A percentile compares a stretch with the other conserved stretches of the same genome.
phyloP scores from a whole-genome alignment of 2,113 vertebrate genomes.

The Fukomys damarensis region DNA sequence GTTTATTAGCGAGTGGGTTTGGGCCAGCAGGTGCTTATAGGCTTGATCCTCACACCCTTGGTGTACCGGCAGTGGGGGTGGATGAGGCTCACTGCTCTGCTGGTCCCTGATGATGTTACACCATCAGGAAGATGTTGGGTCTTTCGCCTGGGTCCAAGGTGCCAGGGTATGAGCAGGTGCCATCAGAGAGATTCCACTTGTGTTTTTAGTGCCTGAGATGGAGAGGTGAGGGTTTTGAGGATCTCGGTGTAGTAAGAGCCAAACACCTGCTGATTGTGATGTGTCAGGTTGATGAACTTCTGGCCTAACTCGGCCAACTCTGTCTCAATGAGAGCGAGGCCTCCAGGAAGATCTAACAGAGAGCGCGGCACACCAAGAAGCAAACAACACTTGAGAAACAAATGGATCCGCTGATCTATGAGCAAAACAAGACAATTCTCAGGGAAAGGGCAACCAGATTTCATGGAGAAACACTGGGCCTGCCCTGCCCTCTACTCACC shows the following conservation, averaged over 20 bases:
- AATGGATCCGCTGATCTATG: slow-evolving; percentile 84
- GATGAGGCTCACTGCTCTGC: not conserved
- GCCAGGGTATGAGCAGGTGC: not conserved
- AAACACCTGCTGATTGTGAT: slow-evolving; percentile 87
- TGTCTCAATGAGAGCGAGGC: slow-evolving; percentile 83
- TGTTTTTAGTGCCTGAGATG: slow-evolving; percentile 47
- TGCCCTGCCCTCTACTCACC: not conserved
- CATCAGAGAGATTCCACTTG: slow-evolving; percentile 80
- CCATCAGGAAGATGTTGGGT: slow-evolving; percentile 42
- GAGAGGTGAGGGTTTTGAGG: slow-evolving; percentile 83
- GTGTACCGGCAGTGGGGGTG: not conserved
- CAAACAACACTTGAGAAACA: slow-evolving; percentile 86
- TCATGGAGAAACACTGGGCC: not conserved
- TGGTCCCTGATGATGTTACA: not conserved
- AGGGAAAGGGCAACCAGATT: not conserved
- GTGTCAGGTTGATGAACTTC: slow-evolving; percentile 82
- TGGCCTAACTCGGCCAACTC: slow-evolving; percentile 85
- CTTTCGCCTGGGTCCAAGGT: slow-evolving; percentile 22
- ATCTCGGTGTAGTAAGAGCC: slow-evolving; percentile 86
- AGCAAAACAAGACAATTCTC: slow-evolving; percentile 12
- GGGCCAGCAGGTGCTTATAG: slow-evolving; percentile 55
- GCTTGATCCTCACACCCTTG: not conserved
- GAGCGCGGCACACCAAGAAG: slow-evolving; percentile 65
- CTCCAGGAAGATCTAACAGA: slow-evolving; percentile 81
- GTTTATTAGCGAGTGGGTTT: slow-evolving; percentile 78